Base-by-base conservation (phyloP, 2,797 vertebrate genomes). In the Discoglossus pictus region DNA sequence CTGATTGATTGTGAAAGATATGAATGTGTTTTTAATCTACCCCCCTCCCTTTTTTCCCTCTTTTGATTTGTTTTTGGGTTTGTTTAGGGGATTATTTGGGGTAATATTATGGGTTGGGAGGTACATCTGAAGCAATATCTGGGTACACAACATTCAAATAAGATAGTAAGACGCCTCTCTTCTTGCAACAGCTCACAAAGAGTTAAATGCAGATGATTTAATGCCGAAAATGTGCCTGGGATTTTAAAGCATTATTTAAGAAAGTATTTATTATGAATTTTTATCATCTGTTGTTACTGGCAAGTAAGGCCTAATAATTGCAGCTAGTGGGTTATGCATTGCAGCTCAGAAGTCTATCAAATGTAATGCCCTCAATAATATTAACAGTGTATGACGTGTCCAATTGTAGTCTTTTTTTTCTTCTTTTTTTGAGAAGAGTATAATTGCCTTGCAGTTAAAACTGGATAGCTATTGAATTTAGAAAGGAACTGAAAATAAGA, bases 1-100 rank as follows among this genome's bases (percentile, higher is more conserved):
- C 72, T 76, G 79, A 79, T 72, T 76, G 80, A 88, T 80, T 83
- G 72, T 75, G 76, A 83, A 85, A 79, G 82, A 82, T 66, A 51
- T 70, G 46, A 68, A 73, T 42, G 50, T 77, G 64, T 68, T 86
- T 82, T 73, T 67, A n/a, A n/a, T n/a, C 71, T 56, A 44, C 42
- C 42, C 7, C 10, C 17, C 39, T 55, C 51, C n/a, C 44, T 65
- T 65, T 36, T 46, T 13, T 55, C 31, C 9, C 34, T 12, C n/a
- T 84, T 76, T 79, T 83, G n/a, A n/a, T 80, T 83, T 80, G 60
- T 77, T 78, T 76, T 79, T 54, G 46, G 62, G 51, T 13, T 6
- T 55, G 62, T 73, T 68, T 54, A n/a, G 1, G 67, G 43, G 73
- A 46, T 78, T 34, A 50, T 68, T 71, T 2, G 73, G 23, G 23